phyloP scores from a whole-genome alignment of 2,113 vertebrate genomes.

The Herpailurus yagouaroundi region DNA sequence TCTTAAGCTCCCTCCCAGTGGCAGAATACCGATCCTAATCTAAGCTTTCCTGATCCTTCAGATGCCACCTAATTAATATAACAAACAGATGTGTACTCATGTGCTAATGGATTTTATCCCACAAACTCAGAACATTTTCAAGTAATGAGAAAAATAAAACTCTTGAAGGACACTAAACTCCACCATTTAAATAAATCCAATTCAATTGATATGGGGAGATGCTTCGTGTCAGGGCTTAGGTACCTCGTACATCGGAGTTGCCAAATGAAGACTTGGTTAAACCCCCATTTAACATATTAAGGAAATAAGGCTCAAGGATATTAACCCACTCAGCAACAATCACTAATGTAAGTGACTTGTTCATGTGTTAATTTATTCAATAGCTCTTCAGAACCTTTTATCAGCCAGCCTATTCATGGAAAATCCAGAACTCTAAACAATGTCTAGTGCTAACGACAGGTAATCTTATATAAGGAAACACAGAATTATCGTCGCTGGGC shows the following conservation, averaged over 20 bases:
- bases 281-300: not conserved
- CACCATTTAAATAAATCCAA: not conserved
- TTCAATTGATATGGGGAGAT: not conserved
- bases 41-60: not conserved
- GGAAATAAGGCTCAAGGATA: not conserved
- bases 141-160: conserved; percentile 5
- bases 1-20: not conserved
- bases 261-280: conserved; percentile 22
- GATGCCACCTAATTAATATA: not conserved
- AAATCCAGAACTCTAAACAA: not conserved
- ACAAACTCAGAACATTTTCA: conserved; percentile 9
- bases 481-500: not conserved
- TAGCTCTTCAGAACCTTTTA: not conserved
- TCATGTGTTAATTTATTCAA: not conserved
- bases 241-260: not conserved
- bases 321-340: not conserved
- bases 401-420: not conserved
- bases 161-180: not conserved
- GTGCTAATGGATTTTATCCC: not conserved
- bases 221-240: not conserved
- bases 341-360: not conserved
- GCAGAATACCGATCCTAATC: not conserved
- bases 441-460: not conserved
- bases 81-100: not conserved
- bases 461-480: not conserved